Base-by-base conservation (phyloP, 2,888 invertebrate genomes). In the Chironomus riparius region DNA sequence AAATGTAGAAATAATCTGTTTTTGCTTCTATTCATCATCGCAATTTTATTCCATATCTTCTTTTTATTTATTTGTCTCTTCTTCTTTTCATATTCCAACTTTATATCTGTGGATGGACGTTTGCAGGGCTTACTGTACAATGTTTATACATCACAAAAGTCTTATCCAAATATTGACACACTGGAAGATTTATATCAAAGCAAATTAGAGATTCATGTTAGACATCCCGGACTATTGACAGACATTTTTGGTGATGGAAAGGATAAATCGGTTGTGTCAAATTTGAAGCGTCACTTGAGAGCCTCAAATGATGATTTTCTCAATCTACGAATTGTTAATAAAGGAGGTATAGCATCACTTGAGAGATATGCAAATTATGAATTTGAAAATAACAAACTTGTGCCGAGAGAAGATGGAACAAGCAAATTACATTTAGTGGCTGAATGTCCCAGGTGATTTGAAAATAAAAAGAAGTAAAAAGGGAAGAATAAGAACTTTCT, bases 381-480 rank as follows among this genome's bases (percentile, higher is more conserved):
- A 15, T 56, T 12, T 28, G 61, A 61, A 28, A 72, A 56, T 56
- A 72, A 56, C 13, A 70, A 70, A 48, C 50, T 70, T 12, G 48
- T 21, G 13, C 70, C 70, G 15, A 47, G 77, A 15, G 21, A 72
- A 10, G 77, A 78, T 70, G 79, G 78, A 5, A 75, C 61, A 28
- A 73, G 76, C 7, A 70, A 76, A 38, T 62, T 79, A 61, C 78
- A 79, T 74, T 65, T 75, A 47, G 76, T 79, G 69, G 70, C 69
- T 21, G 77, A 79, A 68, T 79, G 79, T 77, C 78, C 78, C 38
- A 78, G 76, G 78, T 78, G 77, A 24, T 70, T 18, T 62, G n/a
- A 24, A 18, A 24, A 56, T n/a, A 10, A 38, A 2, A 38, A 38
- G 38, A 4, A 28, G n/a, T 28, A 28, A 28, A 28, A 28, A 28